phyloP scores from a whole-genome alignment of 1,140 invertebrate species.

The Drosophila ficusphila region DNA sequence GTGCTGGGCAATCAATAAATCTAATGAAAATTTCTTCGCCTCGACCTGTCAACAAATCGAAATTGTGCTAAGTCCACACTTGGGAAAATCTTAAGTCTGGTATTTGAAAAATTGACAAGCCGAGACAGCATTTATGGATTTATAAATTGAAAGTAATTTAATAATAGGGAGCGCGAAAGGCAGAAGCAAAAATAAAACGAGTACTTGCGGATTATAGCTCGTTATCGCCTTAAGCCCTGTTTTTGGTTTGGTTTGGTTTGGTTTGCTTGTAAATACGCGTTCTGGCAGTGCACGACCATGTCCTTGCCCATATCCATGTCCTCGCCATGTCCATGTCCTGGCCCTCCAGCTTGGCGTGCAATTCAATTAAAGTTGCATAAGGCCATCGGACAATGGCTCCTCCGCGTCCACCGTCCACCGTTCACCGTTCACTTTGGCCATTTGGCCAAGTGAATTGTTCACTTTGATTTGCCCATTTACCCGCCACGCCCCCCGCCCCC shows the following conservation, averaged over 20 bases:
- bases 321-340: conserved; percentile 4
- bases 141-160: conserved; percentile 33
- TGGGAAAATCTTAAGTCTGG: conserved; percentile 10
- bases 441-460: conserved; percentile 43
- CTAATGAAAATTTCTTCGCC: conserved; percentile 64
- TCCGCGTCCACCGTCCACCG: conserved; percentile 19
- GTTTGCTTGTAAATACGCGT: not conserved
- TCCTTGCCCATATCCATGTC: not conserved
- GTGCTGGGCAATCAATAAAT: conserved; percentile 64
- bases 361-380: conserved; percentile 81
- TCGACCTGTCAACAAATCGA: conserved; percentile 47
- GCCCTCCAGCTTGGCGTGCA: conserved; percentile 66
- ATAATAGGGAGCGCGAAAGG: too few relatives aligned
- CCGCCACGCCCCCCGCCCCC: not conserved
- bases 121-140: too few relatives aligned
- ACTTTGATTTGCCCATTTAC: conserved; percentile 43
- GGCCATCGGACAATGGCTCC: conserved; percentile 56
- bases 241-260: too few relatives aligned
- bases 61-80: conserved; percentile 25
- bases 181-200: too few relatives aligned
- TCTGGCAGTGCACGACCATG: conserved; percentile 8
- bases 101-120: conserved; percentile 2
- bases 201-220: too few relatives aligned
- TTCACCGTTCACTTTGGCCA: too few relatives aligned
- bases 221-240: too few relatives aligned